Percentiles rank a stretch among this genome's conserved stretches.
phyloP scores from a whole-genome alignment of 2,797 vertebrate genomes.

The Schizopygopsis malacanthus region DNA sequence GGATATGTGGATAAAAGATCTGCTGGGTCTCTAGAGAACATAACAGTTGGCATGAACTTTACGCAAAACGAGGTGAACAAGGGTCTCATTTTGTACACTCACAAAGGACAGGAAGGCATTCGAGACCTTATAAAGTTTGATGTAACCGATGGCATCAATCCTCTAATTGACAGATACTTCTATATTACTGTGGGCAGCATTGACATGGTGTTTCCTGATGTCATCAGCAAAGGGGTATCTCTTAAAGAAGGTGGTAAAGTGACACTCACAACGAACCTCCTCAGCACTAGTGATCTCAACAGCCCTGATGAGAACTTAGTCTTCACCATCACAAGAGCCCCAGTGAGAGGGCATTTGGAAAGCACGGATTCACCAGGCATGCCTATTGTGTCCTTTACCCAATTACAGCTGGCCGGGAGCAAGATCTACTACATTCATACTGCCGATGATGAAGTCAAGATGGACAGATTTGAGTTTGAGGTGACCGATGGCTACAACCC shows the following conservation, averaged over 20 bases:
- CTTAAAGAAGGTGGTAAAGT: slow-evolving; percentile 92
- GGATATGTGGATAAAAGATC: slow-evolving; percentile 13
- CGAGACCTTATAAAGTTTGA: slow-evolving; percentile 94
- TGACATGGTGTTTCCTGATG: slow-evolving; percentile 92
- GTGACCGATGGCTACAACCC: slow-evolving; percentile 95
- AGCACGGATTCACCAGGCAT: slow-evolving; percentile 87
- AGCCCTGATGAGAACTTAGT: slow-evolving; percentile 93
- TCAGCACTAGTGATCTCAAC: slow-evolving; percentile 94
- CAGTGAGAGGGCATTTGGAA: slow-evolving; percentile 90
- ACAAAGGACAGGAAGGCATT: slow-evolving; percentile 88
- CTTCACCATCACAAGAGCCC: slow-evolving; percentile 90
- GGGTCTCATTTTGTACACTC: slow-evolving; percentile 83
- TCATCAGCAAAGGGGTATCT: slow-evolving; percentile 95
- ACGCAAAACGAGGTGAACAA: slow-evolving; percentile 90
- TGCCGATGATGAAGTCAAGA: slow-evolving; percentile 93
- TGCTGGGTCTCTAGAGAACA: slow-evolving; percentile 81
- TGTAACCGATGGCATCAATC: slow-evolving; percentile 91
- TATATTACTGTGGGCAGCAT: slow-evolving; percentile 89
- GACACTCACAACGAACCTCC: slow-evolving; percentile 91
- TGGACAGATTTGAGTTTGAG: slow-evolving; percentile 98
- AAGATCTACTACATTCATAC: slow-evolving; percentile 96
- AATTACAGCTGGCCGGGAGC: slow-evolving; percentile 92
- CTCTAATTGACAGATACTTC: slow-evolving; percentile 94
- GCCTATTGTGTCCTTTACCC: slow-evolving; percentile 89
- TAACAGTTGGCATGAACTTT: slow-evolving; percentile 92